Evolutionary conservation across 2,113 vertebrate genomes (phyloP).

Genomic region (Girardinichthys multiradiatus): DNA sequence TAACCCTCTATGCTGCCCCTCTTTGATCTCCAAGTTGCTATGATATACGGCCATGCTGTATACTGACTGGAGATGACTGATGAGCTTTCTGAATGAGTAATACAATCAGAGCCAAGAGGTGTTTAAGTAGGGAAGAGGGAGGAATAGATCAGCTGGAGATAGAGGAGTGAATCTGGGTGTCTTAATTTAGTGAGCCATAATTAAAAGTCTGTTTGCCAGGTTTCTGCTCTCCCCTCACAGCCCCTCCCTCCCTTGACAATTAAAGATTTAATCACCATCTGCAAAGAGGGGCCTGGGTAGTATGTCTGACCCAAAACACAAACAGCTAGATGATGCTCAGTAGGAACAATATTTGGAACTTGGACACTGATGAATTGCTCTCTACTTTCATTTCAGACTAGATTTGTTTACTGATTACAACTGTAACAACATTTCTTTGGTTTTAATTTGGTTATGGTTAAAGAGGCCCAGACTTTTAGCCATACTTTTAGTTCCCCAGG

Average conservation of each 20-base stretch:
- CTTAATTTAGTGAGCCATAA: constrained; percentile 80
- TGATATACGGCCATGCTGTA: constrained; percentile 58
- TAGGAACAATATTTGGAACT: constrained; percentile 39
- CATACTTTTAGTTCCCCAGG: no score
- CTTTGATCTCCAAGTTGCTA: constrained; percentile 28
- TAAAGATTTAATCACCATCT: constrained; percentile 82
- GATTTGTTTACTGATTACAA: constrained; percentile 42
- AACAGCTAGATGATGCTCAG: constrained; percentile 52
- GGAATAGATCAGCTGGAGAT: constrained; percentile 68
- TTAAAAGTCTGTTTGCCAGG: constrained; percentile 79
- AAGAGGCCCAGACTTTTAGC: neutral
- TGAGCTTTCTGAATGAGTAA: constrained; percentile 74
- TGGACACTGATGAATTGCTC: constrained; percentile 30
- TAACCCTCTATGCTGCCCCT: constrained; percentile 20
- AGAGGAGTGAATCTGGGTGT: constrained; percentile 63
- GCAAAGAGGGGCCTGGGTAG: constrained; percentile 62
- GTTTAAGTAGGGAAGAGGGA: constrained; percentile 28
- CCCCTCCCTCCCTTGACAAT: constrained; percentile 70
- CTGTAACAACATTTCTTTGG: constrained; percentile 1
- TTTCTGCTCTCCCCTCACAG: constrained; percentile 59
- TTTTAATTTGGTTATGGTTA: constrained; percentile 21
- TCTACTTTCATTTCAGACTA: constrained; percentile 29
- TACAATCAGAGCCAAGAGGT: constrained; percentile 71
- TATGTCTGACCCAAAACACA: constrained; percentile 68
- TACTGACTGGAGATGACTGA: constrained; percentile 69